A percentile compares a stretch with the other conserved stretches of the same genome.
phyloP scores from a whole-genome alignment of 2,113 vertebrate species.

The Elachura formosa region DNA sequence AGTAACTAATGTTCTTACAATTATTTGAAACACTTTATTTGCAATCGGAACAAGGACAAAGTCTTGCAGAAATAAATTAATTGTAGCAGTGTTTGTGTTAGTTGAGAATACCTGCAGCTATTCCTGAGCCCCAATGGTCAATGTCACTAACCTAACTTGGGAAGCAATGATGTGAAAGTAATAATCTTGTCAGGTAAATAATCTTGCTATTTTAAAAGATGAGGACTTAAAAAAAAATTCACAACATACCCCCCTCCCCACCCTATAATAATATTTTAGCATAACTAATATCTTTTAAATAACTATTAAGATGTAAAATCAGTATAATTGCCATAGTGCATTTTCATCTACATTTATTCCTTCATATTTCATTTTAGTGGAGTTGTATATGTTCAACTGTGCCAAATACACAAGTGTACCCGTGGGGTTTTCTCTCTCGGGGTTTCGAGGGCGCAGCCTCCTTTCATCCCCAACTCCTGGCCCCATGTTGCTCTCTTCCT shows the following conservation, averaged over 20 bases:
- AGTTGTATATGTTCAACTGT: background rate
- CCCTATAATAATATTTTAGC: background rate
- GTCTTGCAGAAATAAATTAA: constrained; percentile 29
- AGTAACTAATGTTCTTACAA: constrained; percentile 5
- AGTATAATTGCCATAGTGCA: background rate
- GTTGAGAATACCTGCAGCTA: constrained; percentile 13
- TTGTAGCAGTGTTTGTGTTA: background rate
- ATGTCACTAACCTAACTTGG: background rate
- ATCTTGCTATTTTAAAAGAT: background rate
- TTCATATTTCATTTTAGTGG: background rate
- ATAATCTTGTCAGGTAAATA: background rate
- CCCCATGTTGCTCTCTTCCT: fast-evolving
- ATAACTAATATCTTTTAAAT: background rate
- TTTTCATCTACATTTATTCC: background rate
- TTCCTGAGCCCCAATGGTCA: background rate
- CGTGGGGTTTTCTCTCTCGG: background rate
- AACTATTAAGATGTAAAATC: background rate
- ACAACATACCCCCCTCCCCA: fast-evolving
- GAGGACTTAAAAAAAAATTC: background rate
- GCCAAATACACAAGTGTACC: background rate
- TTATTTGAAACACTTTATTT: constrained; percentile 40
- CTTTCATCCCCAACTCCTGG: background rate
- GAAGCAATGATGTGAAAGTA: background rate
- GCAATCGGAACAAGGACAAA: constrained; percentile 11
- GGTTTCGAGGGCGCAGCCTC: background rate